Evolutionary conservation across 2,888 invertebrate genomes (phyloP).

Genomic region (Auanema freiburgensis): DNA sequence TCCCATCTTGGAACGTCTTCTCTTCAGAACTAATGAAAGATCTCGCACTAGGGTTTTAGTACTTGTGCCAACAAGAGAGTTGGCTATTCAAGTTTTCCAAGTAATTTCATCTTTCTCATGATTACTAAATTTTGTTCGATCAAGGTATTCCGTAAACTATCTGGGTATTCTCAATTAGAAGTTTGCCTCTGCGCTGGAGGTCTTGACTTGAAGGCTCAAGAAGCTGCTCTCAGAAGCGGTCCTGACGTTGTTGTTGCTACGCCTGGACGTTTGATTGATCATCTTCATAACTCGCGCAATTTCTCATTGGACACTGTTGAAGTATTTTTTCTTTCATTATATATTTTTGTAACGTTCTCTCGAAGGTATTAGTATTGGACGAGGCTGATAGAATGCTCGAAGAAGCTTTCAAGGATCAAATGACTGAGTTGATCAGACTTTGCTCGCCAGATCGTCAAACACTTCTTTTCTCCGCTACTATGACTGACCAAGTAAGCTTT

Average conservation of each 20-base stretch:
- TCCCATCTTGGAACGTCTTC: slow-evolving; percentile 87
- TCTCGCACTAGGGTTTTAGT: slow-evolving; percentile 80
- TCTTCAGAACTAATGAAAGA: slow-evolving; percentile 79
- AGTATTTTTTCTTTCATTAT: slow-evolving; percentile 49
- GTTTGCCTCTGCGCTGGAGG: slow-evolving; percentile 62
- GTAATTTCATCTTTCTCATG: slow-evolving; percentile 68
- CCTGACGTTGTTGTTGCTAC: slow-evolving; percentile 98
- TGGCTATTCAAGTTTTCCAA: slow-evolving; percentile 95
- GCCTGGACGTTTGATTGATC: slow-evolving; percentile 95
- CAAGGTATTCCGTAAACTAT: slow-evolving; percentile 85
- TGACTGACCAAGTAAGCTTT: slow-evolving; percentile 85
- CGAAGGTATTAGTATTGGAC: slow-evolving; percentile 73
- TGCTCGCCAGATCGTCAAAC: slow-evolving; percentile 90
- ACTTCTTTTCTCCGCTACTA: slow-evolving; percentile 96
- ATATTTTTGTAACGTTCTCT: no score
- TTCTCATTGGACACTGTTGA: slow-evolving; percentile 87
- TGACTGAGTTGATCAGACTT: slow-evolving; percentile 93
- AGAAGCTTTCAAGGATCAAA: slow-evolving; percentile 96
- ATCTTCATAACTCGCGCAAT: slow-evolving; percentile 89
- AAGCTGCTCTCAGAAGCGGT: slow-evolving; percentile 74
- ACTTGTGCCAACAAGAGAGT: slow-evolving; percentile 91
- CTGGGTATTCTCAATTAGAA: slow-evolving; percentile 77
- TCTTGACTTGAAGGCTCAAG: slow-evolving; percentile 7
- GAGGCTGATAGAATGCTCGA: slow-evolving; percentile 89
- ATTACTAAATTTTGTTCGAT: slow-evolving; percentile 67